These are phyloP conservation scores for Drosophila lacicola DNA, from an alignment of 2,888 invertebrate species.

Conservation along the genomic window DNA sequence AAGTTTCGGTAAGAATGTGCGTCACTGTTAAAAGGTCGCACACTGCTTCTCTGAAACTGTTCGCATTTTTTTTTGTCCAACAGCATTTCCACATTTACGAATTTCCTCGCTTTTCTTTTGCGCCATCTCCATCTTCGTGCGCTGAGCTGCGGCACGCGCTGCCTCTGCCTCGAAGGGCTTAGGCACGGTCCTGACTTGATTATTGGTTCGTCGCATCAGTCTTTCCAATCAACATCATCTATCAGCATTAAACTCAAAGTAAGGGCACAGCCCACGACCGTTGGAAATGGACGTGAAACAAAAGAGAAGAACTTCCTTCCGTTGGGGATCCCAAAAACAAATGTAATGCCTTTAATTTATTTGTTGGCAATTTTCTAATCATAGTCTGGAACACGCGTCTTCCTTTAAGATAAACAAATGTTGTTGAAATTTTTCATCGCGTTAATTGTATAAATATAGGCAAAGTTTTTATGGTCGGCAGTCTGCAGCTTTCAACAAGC, in stretches of 20 bases:
- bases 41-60: conserved; percentile 33
- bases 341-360: conserved; percentile 70
- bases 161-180: conserved; percentile 65
- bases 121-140: conserved; percentile 35
- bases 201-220: conserved; percentile 79
- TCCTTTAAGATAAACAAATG: conserved; percentile 76
- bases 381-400: conserved; percentile 36
- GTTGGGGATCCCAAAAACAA: conserved; percentile 27
- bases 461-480: conserved; percentile 70
- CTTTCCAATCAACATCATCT: conserved; percentile 78
- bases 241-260: conserved; percentile 69
- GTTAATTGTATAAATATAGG: conserved; percentile 78
- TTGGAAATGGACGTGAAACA: conserved; percentile 35
- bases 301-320: conserved; percentile 51
- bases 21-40: conserved; percentile 67
- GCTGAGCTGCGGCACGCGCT: conserved; percentile 69
- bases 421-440: conserved; percentile 53
- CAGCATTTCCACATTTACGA: conserved; percentile 51
- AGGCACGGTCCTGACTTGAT: conserved; percentile 68
- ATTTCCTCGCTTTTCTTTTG: conserved; percentile 42
- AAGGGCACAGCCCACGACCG: conserved; percentile 21
- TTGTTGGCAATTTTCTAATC: conserved; percentile 75
- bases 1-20: conserved; percentile 51
- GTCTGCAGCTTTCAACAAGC: conserved; percentile 55
- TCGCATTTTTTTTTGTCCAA: conserved; percentile 26